These are phyloP conservation scores for Drosophila cardini DNA, from an alignment of 1,140 invertebrate genomes.

Conservation along the genomic window DNA sequence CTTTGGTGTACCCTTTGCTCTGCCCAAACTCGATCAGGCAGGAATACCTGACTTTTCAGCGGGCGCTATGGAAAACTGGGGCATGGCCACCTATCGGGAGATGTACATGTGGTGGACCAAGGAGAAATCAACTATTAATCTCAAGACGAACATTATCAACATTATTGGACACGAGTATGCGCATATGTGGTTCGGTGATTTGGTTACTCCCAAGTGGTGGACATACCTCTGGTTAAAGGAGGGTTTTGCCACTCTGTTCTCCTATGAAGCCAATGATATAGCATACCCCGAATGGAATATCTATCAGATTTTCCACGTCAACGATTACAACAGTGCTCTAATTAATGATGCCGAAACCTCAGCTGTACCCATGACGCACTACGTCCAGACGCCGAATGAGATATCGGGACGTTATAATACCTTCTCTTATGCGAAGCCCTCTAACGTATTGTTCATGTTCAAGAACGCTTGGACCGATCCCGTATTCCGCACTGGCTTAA, in stretches of 20 bases:
- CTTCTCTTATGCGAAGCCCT: conserved; percentile 88
- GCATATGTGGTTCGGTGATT: conserved; percentile 90
- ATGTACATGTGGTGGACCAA: conserved; percentile 74
- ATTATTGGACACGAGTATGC: conserved; percentile 88
- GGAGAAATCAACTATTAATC: conserved; percentile 61
- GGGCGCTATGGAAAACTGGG: conserved; percentile 82
- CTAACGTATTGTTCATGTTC: conserved; percentile 94
- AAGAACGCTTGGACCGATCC: conserved; percentile 93
- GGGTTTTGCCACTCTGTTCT: conserved; percentile 85
- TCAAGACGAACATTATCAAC: conserved; percentile 85
- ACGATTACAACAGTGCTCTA: conserved; percentile 67
- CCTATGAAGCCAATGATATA: conserved; percentile 85
- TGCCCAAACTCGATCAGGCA: conserved; percentile 74
- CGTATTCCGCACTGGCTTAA: conserved; percentile 93
- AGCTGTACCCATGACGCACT: conserved; percentile 89
- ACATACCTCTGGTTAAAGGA: conserved; percentile 86
- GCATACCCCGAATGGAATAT: conserved; percentile 76
- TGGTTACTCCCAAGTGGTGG: conserved; percentile 88
- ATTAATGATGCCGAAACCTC: conserved; percentile 60
- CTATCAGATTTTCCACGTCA: conserved; percentile 89
- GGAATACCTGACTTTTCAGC: conserved; percentile 75
- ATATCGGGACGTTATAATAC: conserved; percentile 89
- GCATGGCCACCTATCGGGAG: conserved; percentile 74
- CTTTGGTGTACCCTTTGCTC: conserved; percentile 58
- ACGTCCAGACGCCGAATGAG: conserved; percentile 87